Evolutionary conservation across 2,888 invertebrate genomes (phyloP).

Genomic region (Schizotus pectinicornis): DNA sequence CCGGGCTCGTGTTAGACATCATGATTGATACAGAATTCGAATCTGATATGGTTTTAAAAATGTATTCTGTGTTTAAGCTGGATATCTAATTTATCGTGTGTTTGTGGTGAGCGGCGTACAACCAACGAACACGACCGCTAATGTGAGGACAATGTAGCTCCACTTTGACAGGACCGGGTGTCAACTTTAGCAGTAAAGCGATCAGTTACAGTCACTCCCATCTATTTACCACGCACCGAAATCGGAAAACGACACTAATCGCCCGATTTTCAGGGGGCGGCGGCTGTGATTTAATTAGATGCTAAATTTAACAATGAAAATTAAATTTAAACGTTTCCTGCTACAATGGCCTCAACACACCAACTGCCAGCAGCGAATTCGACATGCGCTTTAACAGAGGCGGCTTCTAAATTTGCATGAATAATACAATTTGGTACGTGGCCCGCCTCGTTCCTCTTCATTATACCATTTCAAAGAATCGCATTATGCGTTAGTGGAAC

Average conservation of each 20-base stretch:
- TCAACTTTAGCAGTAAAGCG: constrained; percentile 13
- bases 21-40: constrained; percentile 32
- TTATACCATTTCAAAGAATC: too few species aligned
- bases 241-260: background rate
- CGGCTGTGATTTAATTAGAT: constrained; percentile 3
- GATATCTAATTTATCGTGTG: constrained; percentile 38
- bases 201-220: constrained; percentile 8
- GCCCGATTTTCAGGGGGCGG: background rate
- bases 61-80: constrained; percentile 36
- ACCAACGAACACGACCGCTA: constrained; percentile 33
- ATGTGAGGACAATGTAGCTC: constrained; percentile 38
- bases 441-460: background rate
- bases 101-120: constrained; percentile 29
- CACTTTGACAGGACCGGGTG: constrained; percentile 31
- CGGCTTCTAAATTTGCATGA: constrained; percentile 9
- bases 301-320: constrained; percentile 12
- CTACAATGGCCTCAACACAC: background rate
- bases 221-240: constrained; percentile 1
- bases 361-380: background rate
- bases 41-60: constrained; percentile 41
- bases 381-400: constrained; percentile 4
- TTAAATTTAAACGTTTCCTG: constrained; percentile 1
- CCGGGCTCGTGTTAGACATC: constrained; percentile 29
- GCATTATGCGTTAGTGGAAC: too few species aligned
- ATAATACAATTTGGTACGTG: constrained; percentile 1